Evolutionary conservation across 2,888 invertebrate species (phyloP).

Genomic region (Sussaba pulchella): DNA sequence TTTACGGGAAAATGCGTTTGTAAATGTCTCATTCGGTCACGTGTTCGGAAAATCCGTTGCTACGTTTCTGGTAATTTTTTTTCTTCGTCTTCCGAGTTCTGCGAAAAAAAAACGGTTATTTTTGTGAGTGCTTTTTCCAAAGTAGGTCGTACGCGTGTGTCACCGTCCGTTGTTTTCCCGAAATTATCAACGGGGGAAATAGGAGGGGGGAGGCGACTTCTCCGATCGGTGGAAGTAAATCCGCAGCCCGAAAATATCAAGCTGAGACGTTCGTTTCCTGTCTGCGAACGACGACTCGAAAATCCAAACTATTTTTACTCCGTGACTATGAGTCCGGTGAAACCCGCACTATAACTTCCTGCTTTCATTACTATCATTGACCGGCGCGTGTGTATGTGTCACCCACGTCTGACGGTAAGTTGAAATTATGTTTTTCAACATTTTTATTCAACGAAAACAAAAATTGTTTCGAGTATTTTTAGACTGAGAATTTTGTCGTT

Average conservation of each 20-base stretch:
- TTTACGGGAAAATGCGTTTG: no score
- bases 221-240: constrained; percentile 39
- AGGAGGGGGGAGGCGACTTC: constrained; percentile 18
- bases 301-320: constrained; percentile 51
- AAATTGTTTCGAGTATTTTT: no score
- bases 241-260: constrained; percentile 47
- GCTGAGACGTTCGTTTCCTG: constrained; percentile 47
- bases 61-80: no score
- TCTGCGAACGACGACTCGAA: constrained; percentile 13
- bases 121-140: constrained; percentile 30
- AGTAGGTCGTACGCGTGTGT: constrained; percentile 6
- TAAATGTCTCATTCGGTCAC: no score
- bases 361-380: constrained; percentile 2
- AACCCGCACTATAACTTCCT: constrained; percentile 38
- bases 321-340: not conserved
- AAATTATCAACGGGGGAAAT: constrained; percentile 19
- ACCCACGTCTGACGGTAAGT: not conserved
- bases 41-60: no score
- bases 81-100: not conserved
- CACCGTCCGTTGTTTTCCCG: constrained; percentile 25
- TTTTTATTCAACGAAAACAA: not conserved
- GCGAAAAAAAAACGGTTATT: constrained; percentile 4
- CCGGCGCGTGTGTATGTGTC: not conserved
- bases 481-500: no score
- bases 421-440: not conserved